Percentiles rank a stretch among this genome's conserved stretches.
Evolutionary conservation across 2,797 vertebrate species (phyloP).

Genomic region (Odontamblyopus rebecca): DNA sequence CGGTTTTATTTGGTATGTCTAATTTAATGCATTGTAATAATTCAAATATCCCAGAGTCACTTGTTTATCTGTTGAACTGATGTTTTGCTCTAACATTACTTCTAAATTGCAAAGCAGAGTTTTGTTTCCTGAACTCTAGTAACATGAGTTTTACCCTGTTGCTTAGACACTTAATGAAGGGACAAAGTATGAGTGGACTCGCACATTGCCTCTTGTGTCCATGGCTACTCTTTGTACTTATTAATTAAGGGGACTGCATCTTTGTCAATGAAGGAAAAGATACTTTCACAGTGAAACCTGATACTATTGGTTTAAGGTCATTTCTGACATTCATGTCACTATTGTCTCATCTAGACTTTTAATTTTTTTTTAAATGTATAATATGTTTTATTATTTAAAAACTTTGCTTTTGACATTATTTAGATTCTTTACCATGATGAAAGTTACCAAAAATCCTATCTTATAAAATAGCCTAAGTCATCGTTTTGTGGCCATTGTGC

Average conservation of each 20-base stretch:
- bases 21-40: background rate
- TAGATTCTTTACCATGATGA: no score
- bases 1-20: no score
- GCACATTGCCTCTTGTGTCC: conserved; percentile 60
- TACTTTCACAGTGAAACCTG: conserved; percentile 70
- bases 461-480: no score
- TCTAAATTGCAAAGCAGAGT: background rate
- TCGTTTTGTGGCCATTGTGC: background rate
- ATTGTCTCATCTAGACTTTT: no score
- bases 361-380: conserved; percentile 11
- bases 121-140: background rate
- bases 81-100: background rate
- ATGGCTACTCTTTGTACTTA: conserved; percentile 42
- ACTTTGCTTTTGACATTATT: no score
- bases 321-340: conserved; percentile 81
- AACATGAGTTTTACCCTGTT: conserved; percentile 34
- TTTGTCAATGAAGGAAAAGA: conserved; percentile 58
- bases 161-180: conserved; percentile 45
- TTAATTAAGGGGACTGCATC: no score
- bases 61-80: background rate
- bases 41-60: background rate
- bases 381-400: no score
- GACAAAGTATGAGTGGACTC: conserved; percentile 54
- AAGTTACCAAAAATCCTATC: no score
- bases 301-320: conserved; percentile 77